Percentiles rank a stretch among this genome's conserved stretches.
Evolutionary conservation across 2,888 invertebrate genomes (phyloP).

Genomic region (Drosophila subquinaria): DNA sequence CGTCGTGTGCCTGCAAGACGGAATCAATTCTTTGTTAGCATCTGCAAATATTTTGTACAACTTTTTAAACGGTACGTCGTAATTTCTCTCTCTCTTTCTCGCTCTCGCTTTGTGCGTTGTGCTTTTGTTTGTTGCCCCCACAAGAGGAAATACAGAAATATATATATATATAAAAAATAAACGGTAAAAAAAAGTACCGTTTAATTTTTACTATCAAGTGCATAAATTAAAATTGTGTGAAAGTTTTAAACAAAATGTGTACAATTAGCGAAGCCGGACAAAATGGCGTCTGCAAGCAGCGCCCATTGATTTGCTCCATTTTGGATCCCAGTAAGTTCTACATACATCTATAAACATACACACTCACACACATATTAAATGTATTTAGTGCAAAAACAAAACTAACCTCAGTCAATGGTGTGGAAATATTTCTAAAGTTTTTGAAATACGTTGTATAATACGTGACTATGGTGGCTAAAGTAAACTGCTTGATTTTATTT

Average conservation of each 20-base stretch:
- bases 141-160: constrained; percentile 37
- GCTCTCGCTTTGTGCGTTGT: constrained; percentile 44
- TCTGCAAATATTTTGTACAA: constrained; percentile 31
- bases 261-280: constrained; percentile 80
- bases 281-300: constrained; percentile 84
- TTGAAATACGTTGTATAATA: constrained; percentile 36
- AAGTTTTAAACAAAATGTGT: constrained; percentile 51
- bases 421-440: background rate
- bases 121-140: constrained; percentile 46
- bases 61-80: constrained; percentile 50
- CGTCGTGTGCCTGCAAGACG: constrained; percentile 67
- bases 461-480: background rate
- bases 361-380: constrained; percentile 18
- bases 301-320: constrained; percentile 84
- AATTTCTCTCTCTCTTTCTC: constrained; percentile 40
- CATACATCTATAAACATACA: constrained; percentile 10
- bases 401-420: constrained; percentile 70
- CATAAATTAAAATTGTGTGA: constrained; percentile 28
- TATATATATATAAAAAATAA: constrained; percentile 23
- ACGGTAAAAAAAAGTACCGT: constrained; percentile 19
- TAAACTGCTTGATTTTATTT: background rate
- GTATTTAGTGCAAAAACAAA: constrained; percentile 46
- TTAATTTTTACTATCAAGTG: constrained; percentile 19
- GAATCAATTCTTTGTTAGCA: constrained; percentile 38
- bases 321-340: constrained; percentile 85